Evolutionary conservation across 1,140 invertebrate genomes (phyloP).

Genomic region (Vollenhovia emeryi): DNA sequence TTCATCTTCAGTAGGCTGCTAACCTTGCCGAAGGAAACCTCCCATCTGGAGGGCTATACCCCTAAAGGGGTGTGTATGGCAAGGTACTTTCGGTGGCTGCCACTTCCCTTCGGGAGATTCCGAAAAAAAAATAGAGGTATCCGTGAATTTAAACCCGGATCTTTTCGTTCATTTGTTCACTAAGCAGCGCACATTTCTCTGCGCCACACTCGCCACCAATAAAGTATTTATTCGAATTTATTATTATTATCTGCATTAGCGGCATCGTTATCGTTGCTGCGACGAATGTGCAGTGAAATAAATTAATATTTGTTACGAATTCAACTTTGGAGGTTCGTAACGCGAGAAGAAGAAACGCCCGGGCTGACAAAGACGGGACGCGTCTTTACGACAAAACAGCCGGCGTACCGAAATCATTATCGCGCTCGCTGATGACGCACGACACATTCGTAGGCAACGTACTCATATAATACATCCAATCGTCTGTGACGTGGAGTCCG

Average conservation of each 20-base stretch:
- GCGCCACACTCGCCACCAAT: too few relatives aligned
- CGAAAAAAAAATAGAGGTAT: too few relatives aligned
- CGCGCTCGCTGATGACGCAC: conserved; percentile 30
- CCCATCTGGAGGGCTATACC: too few relatives aligned
- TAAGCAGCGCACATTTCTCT: too few relatives aligned
- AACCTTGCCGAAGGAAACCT: too few relatives aligned
- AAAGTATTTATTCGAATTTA: not conserved
- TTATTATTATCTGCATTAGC: not conserved
- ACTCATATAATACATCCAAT: conserved; percentile 26
- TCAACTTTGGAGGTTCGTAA: not conserved
- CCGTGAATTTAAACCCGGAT: too few relatives aligned
- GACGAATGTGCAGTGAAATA: not conserved
- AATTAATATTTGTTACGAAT: not conserved
- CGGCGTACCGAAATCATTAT: conserved; percentile 35
- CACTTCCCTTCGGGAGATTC: too few relatives aligned
- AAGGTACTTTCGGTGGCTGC: too few relatives aligned
- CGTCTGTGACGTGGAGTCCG: not conserved
- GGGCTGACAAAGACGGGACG: not conserved
- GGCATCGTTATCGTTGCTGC: not conserved
- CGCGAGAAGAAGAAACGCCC: not conserved
- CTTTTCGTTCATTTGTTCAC: too few relatives aligned
- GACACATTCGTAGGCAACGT: conserved; percentile 16
- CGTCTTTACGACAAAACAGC: not conserved
- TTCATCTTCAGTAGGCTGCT: too few relatives aligned
- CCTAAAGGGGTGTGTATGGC: too few relatives aligned